Percentiles rank a stretch among this genome's conserved stretches.
phyloP scores from a whole-genome alignment of 2,888 invertebrate genomes.

The Eudasyphora cyanicolor region DNA sequence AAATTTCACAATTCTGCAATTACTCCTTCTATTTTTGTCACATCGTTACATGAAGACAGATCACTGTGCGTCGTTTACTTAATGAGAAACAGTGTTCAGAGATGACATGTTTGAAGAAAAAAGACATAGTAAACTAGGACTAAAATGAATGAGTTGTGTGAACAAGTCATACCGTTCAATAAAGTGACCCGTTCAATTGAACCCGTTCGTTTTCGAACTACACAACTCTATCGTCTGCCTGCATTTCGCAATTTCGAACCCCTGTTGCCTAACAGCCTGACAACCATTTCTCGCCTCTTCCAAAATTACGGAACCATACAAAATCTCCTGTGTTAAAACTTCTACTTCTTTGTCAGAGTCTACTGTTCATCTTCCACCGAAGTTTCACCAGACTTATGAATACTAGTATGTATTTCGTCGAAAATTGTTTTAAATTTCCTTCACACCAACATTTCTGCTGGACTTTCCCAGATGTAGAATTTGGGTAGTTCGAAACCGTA shows the following conservation, averaged over 20 bases:
- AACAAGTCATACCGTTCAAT: too few relatives aligned
- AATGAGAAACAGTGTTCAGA: too few relatives aligned
- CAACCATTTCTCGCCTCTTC: slow-evolving; percentile 18
- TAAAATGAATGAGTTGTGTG: too few relatives aligned
- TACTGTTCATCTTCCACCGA: neutral
- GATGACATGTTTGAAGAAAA: too few relatives aligned
- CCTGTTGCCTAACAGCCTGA: neutral
- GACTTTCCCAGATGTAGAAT: slow-evolving; percentile 17
- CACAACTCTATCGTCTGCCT: too few relatives aligned
- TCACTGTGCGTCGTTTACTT: too few relatives aligned
- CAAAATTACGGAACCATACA: slow-evolving; percentile 39
- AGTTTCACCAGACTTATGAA: neutral
- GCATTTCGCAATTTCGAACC: slow-evolving; percentile 8
- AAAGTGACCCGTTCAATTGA: too few relatives aligned
- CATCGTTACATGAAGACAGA: too few relatives aligned
- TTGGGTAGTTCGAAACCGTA: slow-evolving; percentile 17
- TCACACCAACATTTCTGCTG: slow-evolving; percentile 42
- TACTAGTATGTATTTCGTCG: slow-evolving; percentile 2
- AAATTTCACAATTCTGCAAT: too few relatives aligned
- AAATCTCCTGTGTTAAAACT: slow-evolving; percentile 20
- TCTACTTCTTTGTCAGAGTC: neutral
- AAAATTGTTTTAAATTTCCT: slow-evolving; percentile 39
- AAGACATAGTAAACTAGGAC: too few relatives aligned
- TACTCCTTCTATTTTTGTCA: too few relatives aligned
- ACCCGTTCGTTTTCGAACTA: too few relatives aligned